A percentile compares a stretch with the other conserved stretches of the same genome.
Conservation (phyloP, 2,113 vertebrate species). For the Excalfactoria chinensis region DNA sequence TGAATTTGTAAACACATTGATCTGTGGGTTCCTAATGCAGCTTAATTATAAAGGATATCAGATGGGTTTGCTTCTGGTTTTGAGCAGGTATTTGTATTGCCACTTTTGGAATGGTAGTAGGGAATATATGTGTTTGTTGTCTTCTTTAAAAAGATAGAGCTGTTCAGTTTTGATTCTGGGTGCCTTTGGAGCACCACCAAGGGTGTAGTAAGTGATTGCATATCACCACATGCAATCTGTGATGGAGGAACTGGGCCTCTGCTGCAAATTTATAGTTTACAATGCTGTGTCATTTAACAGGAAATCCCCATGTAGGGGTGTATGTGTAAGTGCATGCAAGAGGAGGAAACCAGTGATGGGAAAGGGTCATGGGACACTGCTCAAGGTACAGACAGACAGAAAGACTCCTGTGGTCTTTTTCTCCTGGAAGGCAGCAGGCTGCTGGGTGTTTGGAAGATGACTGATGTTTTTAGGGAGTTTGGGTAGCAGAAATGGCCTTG, state of each 20-base stretch:
- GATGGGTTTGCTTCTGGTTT: background rate
- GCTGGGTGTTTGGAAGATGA: background rate
- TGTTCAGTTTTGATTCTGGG: background rate
- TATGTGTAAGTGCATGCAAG: accelerated
- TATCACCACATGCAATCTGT: background rate
- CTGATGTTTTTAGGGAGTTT: background rate
- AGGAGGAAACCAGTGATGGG: background rate
- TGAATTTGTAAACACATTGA: accelerated
- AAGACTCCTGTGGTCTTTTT: background rate
- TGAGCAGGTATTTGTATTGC: background rate
- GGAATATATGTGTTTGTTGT: background rate
- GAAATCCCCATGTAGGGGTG: accelerated
- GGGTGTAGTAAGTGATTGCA: background rate
- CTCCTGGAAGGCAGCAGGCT: background rate
- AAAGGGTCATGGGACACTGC: background rate
- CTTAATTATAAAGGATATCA: background rate
- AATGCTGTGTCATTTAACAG: background rate
- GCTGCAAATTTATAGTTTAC: background rate
- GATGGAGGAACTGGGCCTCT: background rate
- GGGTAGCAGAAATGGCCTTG: background rate
- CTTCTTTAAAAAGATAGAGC: accelerated
- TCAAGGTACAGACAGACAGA: background rate
- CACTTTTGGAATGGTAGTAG: background rate
- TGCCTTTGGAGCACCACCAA: background rate
- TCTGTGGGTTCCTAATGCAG: background rate